A percentile compares a stretch with the other conserved stretches of the same genome.
These are phyloP conservation scores for Gopherus flavomarginatus DNA, from an alignment of 2,113 vertebrate genomes.

Conservation along the genomic window DNA sequence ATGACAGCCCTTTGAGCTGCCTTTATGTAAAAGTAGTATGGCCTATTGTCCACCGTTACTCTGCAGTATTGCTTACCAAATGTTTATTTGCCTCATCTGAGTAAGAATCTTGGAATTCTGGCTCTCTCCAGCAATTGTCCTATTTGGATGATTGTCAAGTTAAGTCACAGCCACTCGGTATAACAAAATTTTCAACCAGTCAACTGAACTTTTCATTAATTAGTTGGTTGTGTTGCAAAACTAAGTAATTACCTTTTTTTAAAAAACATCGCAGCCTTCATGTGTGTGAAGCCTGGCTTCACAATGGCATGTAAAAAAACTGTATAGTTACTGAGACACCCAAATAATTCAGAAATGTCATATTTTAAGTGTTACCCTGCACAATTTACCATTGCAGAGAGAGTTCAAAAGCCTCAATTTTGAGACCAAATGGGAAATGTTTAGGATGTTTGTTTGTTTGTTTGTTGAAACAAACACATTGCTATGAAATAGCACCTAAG, in stretches of 20 bases:
- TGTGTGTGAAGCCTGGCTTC: background rate
- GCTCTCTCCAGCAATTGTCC: background rate
- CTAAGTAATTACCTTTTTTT: background rate
- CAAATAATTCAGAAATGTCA: background rate
- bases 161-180: background rate
- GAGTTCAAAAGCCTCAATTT: slow-evolving; percentile 46
- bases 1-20: background rate
- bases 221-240: background rate
- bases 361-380: background rate
- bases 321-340: background rate
- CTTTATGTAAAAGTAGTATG: background rate
- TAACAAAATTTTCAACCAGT: background rate
- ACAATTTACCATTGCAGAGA: background rate
- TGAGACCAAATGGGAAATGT: slow-evolving; percentile 48
- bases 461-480: slow-evolving; percentile 62
- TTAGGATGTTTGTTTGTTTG: slow-evolving; percentile 1
- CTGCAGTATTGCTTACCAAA: background rate
- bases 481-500: slow-evolving; percentile 56
- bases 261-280: background rate
- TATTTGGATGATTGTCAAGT: background rate
- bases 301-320: background rate
- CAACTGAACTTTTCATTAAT: background rate
- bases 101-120: background rate
- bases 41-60: background rate
- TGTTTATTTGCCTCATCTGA: background rate